Evolutionary conservation across 2,113 vertebrate genomes (phyloP), one percentile per base, ranked within the genome.

Genomic region (Astur gentilis): DNA sequence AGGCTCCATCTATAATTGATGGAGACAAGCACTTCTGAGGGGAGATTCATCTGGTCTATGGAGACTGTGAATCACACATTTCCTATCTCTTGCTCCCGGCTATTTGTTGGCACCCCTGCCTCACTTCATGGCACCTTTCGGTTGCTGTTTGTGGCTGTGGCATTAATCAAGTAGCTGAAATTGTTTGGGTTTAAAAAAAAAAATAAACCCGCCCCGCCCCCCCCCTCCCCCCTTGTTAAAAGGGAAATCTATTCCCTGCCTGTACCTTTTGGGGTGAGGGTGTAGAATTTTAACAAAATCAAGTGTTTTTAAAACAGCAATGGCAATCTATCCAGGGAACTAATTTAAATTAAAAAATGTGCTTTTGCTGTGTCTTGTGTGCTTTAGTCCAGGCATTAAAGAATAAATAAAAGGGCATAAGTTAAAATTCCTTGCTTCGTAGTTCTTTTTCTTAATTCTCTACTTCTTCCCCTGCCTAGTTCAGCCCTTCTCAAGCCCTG

Each of bases 1-100:
- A 22, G 83, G 22, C 34, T 89, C 73, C 78, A 91, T 94, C 62
- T 85, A 91, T 95, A 95, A 94, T 91, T 94, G 87, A 95, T 95
- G 84, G 90, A 95, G 78, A 95, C 90, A 95, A 96, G 36, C 78
- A 72, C 70, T 93, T 94, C 54, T 82, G 90, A 93, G 50, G 26
- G 90, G 70, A 97, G 70, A 79, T 91, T 87, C 78, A 76, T 73
- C 70, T 87, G 44, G 52, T 90, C 82, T 77, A 2, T 1, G 2
- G 78, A 87, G 91, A 70, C 10, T 83, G 34, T 84, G 84, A 95
- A 87, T 91, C 84, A 76, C 55, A 76, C 2, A 2, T 82, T 69
- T 86, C 40, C 40, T 61, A 11, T 79, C 57, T 69, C 49, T 89
- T 45, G 76, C 55, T 50, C 16, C 47, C 1, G 27, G 87, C 93